Evolutionary conservation across 2,113 vertebrate genomes (phyloP).

Genomic region (Cyanoramphus novaezelandiae): DNA sequence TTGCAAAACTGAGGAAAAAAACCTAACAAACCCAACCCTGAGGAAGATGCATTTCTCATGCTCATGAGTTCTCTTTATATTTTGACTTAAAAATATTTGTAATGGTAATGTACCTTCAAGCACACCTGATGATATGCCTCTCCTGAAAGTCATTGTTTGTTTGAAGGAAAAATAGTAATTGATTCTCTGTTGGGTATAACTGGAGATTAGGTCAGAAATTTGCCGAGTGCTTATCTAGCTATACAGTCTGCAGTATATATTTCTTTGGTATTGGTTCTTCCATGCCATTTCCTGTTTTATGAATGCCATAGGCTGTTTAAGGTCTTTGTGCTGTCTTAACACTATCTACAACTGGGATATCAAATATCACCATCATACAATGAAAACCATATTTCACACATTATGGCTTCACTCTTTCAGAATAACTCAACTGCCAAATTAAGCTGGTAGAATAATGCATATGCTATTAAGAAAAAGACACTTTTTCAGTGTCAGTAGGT

Average conservation of each 20-base stretch:
- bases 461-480: background rate
- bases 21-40: background rate
- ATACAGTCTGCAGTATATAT: background rate
- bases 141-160: background rate
- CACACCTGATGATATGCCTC: background rate
- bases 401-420: background rate
- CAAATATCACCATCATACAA: background rate
- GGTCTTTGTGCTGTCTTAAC: background rate
- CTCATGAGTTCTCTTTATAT: background rate
- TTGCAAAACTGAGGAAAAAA: background rate
- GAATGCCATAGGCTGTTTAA: background rate
- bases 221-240: background rate
- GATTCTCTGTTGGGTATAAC: background rate
- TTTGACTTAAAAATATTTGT: background rate
- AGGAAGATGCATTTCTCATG: background rate
- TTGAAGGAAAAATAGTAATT: background rate
- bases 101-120: background rate
- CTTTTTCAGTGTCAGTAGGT: background rate
- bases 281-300: background rate
- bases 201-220: background rate
- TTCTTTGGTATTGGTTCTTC: background rate
- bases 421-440: background rate
- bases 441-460: background rate
- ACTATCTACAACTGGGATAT: background rate
- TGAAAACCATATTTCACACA: background rate